These are phyloP conservation scores for Arbacia lixula DNA, from an alignment of 53 echinoderm and acorn worm species.

Conservation along the genomic window DNA sequence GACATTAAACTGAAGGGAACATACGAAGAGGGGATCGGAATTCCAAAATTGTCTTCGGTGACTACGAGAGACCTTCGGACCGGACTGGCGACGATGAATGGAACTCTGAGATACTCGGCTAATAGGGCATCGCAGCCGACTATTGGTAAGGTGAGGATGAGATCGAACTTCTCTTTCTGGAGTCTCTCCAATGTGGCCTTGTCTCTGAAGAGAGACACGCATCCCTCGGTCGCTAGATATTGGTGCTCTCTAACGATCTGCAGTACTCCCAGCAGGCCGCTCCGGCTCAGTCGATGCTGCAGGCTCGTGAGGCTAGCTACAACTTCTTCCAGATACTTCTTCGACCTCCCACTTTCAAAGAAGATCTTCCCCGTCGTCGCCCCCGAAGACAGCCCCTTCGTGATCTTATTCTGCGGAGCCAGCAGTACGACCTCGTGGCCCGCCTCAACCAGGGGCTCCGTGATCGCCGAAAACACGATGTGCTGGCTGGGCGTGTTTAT, in stretches of 20 bases:
- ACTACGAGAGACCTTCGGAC: conserved; percentile 1
- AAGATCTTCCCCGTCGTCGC: conserved; percentile 39
- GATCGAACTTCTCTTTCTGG: conserved; percentile 8
- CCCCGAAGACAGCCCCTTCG: conserved; percentile 11
- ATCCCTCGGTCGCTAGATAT: neutral
- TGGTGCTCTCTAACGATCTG: neutral
- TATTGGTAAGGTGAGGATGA: conserved; percentile 24
- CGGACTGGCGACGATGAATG: conserved; percentile 9
- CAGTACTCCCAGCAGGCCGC: neutral
- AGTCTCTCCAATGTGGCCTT: neutral
- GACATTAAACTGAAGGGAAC: conserved; percentile 62
- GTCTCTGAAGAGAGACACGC: conserved; percentile 15
- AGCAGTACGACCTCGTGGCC: conserved; percentile 35
- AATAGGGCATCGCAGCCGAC: conserved; percentile 32
- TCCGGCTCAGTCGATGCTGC: neutral
- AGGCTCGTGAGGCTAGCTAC: neutral
- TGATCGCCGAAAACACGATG: conserved; percentile 25
- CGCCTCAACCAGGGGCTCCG: conserved; percentile 22
- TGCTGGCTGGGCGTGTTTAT: conserved; percentile 44
- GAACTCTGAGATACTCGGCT: conserved; percentile 10
- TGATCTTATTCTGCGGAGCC: conserved; percentile 20
- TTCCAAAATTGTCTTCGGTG: conserved; percentile 47
- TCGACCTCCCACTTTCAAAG: neutral
- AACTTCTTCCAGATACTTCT: conserved; percentile 4
- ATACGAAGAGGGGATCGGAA: conserved; percentile 71